Evolutionary conservation across 2,888 invertebrate genomes (phyloP).

Genomic region (Eilema caniola): DNA sequence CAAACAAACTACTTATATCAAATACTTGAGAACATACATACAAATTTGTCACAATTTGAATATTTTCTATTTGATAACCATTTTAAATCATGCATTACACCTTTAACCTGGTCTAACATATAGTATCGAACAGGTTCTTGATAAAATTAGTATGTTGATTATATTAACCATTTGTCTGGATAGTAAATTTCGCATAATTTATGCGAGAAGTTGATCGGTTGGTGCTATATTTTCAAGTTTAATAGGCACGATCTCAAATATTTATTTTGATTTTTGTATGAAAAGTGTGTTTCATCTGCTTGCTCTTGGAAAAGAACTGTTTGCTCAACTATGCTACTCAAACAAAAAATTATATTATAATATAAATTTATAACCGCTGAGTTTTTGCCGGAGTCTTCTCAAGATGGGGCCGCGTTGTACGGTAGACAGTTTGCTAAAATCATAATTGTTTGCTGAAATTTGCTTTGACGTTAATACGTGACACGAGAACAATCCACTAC

Average conservation of each 20-base stretch:
- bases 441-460: no score
- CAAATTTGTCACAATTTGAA: neutral
- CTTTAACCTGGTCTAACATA: slow-evolving; percentile 13
- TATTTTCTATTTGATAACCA: slow-evolving; percentile 30
- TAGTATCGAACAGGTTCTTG: slow-evolving; percentile 29
- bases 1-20: neutral
- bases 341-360: neutral
- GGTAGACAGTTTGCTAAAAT: no score
- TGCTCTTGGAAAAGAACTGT: neutral
- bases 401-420: neutral
- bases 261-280: neutral
- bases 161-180: slow-evolving; percentile 34
- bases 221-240: slow-evolving; percentile 15
- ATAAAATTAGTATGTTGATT: slow-evolving; percentile 37
- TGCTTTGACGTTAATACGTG: neutral
- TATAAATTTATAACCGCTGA: no score
- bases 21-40: neutral
- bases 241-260: neutral
- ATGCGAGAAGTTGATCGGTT: slow-evolving; percentile 4
- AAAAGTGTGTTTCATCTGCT: neutral
- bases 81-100: slow-evolving; percentile 25
- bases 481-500: neutral
- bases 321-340: neutral
- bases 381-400: neutral
- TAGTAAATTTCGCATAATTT: slow-evolving; percentile 35